These are phyloP conservation scores for Crotalus horridus DNA, from an alignment of 2,113 vertebrate species.

Conservation along the genomic window DNA sequence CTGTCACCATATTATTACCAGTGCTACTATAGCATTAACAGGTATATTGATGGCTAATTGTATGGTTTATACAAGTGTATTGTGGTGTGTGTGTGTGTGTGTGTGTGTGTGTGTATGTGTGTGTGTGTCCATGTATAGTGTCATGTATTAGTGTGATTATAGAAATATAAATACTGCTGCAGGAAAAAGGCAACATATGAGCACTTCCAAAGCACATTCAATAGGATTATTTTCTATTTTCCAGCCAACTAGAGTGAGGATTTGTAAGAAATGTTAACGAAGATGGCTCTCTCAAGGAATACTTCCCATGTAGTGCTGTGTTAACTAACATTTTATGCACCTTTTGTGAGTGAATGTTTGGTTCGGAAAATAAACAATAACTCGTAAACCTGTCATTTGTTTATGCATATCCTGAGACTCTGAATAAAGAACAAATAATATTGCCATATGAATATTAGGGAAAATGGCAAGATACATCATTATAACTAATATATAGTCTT, in stretches of 20 bases:
- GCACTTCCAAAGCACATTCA: background rate
- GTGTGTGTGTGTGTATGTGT: background rate
- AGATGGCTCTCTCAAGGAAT: background rate
- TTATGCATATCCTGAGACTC: background rate
- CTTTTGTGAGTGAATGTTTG: background rate
- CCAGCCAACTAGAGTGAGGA: background rate
- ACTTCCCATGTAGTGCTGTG: background rate
- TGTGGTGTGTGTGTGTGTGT: background rate
- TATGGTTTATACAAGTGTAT: background rate
- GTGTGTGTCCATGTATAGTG: background rate
- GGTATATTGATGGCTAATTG: background rate
- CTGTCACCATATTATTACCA: background rate
- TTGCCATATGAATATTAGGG: conserved; percentile 9
- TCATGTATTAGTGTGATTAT: background rate
- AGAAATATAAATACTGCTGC: background rate
- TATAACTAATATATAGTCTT: background rate
- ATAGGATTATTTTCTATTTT: background rate
- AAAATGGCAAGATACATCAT: background rate
- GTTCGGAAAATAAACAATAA: background rate
- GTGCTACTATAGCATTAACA: background rate
- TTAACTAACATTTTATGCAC: background rate
- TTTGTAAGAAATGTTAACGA: background rate
- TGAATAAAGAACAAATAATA: background rate
- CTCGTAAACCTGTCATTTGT: background rate
- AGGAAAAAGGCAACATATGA: background rate